phyloP scores from a whole-genome alignment of 2,888 invertebrate species.

The Nomada ferruginata region DNA sequence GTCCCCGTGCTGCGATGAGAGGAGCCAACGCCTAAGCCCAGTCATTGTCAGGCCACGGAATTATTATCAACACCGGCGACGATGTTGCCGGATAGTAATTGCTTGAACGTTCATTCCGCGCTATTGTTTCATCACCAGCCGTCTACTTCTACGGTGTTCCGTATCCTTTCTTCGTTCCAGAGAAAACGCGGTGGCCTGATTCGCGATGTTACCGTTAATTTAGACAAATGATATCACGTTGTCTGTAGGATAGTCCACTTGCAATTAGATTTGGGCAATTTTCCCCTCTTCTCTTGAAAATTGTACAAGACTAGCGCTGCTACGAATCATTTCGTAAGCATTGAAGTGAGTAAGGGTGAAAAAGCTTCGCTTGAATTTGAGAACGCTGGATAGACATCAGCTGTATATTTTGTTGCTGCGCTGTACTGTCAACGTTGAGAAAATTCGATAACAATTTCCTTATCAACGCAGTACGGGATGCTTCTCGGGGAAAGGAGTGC shows the following conservation, averaged over 20 bases:
- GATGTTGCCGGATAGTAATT: constrained; percentile 69
- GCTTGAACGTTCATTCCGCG: constrained; percentile 71
- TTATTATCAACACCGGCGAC: constrained; percentile 75
- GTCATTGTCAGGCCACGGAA: constrained; percentile 73
- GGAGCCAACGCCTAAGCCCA: constrained; percentile 48
- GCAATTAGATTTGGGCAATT: not conserved
- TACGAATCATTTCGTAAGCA: too few relatives aligned
- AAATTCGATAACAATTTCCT: too few relatives aligned
- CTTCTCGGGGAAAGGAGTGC: constrained; percentile 3
- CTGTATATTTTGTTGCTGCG: too few relatives aligned
- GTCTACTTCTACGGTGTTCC: constrained; percentile 49
- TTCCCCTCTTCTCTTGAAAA: too few relatives aligned
- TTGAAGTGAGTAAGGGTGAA: too few relatives aligned
- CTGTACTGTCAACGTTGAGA: too few relatives aligned
- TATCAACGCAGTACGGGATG: too few relatives aligned
- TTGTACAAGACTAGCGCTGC: not conserved
- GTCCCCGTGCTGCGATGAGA: constrained; percentile 51
- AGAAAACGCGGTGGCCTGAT: constrained; percentile 14
- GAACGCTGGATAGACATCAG: too few relatives aligned
- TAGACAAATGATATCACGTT: too few relatives aligned
- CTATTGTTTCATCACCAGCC: constrained; percentile 69
- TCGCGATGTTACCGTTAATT: constrained; percentile 7
- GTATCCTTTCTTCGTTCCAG: constrained; percentile 30
- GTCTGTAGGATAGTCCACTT: too few relatives aligned
- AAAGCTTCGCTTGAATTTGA: too few relatives aligned